phyloP scores from a whole-genome alignment of 2,888 invertebrate species.

The Andrena flavipes region DNA sequence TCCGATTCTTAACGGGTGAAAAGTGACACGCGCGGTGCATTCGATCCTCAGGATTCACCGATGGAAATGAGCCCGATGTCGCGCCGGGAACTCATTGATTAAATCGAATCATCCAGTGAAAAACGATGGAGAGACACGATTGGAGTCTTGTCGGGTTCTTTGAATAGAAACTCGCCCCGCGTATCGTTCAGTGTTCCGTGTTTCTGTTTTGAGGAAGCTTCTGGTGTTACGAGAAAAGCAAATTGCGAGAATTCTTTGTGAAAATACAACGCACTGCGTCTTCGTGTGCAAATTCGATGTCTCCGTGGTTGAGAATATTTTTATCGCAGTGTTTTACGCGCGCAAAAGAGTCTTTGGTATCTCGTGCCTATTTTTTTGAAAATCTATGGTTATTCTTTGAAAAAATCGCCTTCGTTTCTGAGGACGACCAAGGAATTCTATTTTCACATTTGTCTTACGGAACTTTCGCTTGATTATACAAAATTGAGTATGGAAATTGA shows the following conservation, averaged over 20 bases:
- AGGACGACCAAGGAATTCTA: not conserved
- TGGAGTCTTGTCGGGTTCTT: not conserved
- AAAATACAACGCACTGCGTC: not conserved
- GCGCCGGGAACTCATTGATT: not conserved
- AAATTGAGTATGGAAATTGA: not conserved
- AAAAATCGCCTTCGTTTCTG: not conserved
- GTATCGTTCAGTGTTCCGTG: not conserved
- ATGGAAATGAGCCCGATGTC: not conserved
- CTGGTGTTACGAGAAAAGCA: not conserved
- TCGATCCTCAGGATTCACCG: not conserved
- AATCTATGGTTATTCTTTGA: conserved; percentile 8
- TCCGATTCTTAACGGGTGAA: conserved; percentile 51
- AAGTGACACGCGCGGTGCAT: conserved; percentile 21
- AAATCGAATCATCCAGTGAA: not conserved
- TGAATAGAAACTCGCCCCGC: not conserved
- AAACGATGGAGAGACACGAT: no score
- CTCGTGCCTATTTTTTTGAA: conserved; percentile 2
- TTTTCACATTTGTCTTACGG: not conserved
- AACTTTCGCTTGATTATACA: no score
- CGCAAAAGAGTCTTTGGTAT: not conserved
- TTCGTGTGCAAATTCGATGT: not conserved
- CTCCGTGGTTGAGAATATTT: no score
- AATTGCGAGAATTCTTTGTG: not conserved
- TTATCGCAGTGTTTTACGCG: not conserved
- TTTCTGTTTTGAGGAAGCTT: not conserved